Conservation (phyloP, 64 coral and sea anemone genomes). For the Exaiptasia diaphana region DNA sequence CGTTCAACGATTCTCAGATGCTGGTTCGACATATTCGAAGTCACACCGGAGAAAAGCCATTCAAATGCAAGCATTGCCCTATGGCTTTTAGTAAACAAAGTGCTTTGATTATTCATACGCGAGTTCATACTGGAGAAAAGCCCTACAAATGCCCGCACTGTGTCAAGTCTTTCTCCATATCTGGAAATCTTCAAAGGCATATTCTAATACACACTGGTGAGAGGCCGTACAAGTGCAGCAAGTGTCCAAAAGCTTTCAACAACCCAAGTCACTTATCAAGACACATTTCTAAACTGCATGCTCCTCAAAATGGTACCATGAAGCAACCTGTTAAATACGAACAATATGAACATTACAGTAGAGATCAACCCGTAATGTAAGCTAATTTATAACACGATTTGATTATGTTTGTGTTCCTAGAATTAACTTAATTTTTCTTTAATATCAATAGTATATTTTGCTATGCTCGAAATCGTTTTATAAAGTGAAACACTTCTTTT, state of each 20-base stretch:
- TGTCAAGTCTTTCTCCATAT: constrained; percentile 92
- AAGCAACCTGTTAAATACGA: background rate
- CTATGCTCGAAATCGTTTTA: no score
- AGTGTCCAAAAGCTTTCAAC: constrained; percentile 93
- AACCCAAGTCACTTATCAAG: constrained; percentile 95
- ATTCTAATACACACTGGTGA: constrained; percentile 96
- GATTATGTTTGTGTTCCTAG: no score
- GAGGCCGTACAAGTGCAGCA: constrained; percentile 81
- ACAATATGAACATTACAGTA: background rate
- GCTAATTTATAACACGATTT: no score
- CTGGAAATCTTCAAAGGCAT: constrained; percentile 91
- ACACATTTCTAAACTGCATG: constrained; percentile 93
- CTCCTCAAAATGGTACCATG: constrained; percentile 24
- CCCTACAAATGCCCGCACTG: constrained; percentile 91
- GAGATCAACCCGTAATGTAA: no score
- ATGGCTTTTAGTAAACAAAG: constrained; percentile 99
- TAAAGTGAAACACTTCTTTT: no score
- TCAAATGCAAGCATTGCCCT: constrained; percentile 85
- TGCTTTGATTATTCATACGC: constrained; percentile 92
- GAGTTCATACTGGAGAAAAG: constrained; percentile 95
- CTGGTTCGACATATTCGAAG: constrained; percentile 84
- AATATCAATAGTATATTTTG: no score
- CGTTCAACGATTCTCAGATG: constrained; percentile 94
- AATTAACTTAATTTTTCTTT: no score
- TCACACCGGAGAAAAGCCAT: constrained; percentile 90